Evolutionary conservation across 1,140 invertebrate species (phyloP).

Genomic region (Streblospio benedicti): DNA sequence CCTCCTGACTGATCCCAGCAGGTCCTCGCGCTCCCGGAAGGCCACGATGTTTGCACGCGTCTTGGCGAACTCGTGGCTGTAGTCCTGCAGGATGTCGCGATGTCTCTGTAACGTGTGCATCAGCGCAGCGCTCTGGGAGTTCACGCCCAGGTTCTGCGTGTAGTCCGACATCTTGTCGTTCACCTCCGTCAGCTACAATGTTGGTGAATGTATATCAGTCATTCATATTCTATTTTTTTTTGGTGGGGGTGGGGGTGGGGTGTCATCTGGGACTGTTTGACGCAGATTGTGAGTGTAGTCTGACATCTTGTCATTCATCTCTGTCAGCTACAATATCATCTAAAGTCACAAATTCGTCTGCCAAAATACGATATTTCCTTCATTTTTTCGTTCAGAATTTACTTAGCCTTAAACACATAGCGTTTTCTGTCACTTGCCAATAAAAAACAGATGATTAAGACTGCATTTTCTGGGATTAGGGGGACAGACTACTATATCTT

Average conservation of each 20-base stretch:
- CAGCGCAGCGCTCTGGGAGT: conserved; percentile 55
- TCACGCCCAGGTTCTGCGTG: conserved; percentile 48
- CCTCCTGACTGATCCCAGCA: conserved; percentile 55
- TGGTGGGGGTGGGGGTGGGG: no score
- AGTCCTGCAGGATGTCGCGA: conserved; percentile 86
- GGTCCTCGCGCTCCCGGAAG: conserved; percentile 74
- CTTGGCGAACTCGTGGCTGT: conserved; percentile 85
- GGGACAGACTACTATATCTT: no score
- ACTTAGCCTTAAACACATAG: no score
- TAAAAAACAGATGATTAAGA: no score
- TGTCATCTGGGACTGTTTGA: conserved; percentile 45
- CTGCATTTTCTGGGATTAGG: no score
- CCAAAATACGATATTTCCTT: no score
- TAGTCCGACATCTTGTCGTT: conserved; percentile 82
- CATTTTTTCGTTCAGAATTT: no score
- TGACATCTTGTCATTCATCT: conserved; percentile 80
- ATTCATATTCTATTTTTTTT: neutral
- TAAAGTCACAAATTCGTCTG: no score
- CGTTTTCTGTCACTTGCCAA: no score
- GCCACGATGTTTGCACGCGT: conserved; percentile 78
- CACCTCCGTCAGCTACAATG: conserved; percentile 66
- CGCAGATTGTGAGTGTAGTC: conserved; percentile 55
- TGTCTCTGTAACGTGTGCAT: conserved; percentile 88
- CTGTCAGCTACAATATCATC: conserved; percentile 66
- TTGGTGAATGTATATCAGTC: conserved; percentile 17